Base-by-base conservation (phyloP, 2,888 invertebrate species). In the Opisthograptis luteolata region DNA sequence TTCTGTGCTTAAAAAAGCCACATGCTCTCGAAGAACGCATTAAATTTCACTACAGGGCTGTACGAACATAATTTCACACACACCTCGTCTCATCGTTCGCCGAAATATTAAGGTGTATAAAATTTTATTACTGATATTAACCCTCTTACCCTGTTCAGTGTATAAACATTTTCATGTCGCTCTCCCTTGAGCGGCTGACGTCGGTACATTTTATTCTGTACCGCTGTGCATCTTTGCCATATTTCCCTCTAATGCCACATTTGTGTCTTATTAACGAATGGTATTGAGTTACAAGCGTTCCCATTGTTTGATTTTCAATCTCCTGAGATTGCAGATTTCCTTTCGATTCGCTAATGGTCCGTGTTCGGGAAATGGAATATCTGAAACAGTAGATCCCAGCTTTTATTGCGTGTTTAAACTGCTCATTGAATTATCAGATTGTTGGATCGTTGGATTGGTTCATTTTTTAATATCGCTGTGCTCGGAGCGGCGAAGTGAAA, bases 41-140 rank as follows among this genome's bases (percentile, higher is more conserved):
- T 86, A 85, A 86, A 85, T 77, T 84, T 70, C 60, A 63, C 70
- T 68, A 72, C 70, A 68, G 59, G 69, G 63, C 64, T 70, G 70
- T 70, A 72, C 64, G 76, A 78, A 84, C 79, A 84, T 84, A 82
- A 89, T 85, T 86, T 87, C 80, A 79, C 84, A 84, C 81, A 83
- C 81, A 81, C 82, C 81, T 81, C 84, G 79, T 79, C 86, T 87
- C 87, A 84, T 88, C 86, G 83, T 81, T 83, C 73, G 73, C 71
- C 81, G 77, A 87, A 88, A 88, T 88, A 88, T 87, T 85, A 86
- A 84, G 84, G 84, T 80, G 81, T 82, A 86, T 88, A 85, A 89
- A 88, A 89, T 88, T 87, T 89, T 90, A 88, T 89, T 85, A 87
- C 76, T 65, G 68, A 63, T 84, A 79, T 84, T 84, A 88, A 84